These are phyloP conservation scores for Balearica regulorum DNA, from an alignment of 2,797 vertebrate genomes.

Conservation along the genomic window DNA sequence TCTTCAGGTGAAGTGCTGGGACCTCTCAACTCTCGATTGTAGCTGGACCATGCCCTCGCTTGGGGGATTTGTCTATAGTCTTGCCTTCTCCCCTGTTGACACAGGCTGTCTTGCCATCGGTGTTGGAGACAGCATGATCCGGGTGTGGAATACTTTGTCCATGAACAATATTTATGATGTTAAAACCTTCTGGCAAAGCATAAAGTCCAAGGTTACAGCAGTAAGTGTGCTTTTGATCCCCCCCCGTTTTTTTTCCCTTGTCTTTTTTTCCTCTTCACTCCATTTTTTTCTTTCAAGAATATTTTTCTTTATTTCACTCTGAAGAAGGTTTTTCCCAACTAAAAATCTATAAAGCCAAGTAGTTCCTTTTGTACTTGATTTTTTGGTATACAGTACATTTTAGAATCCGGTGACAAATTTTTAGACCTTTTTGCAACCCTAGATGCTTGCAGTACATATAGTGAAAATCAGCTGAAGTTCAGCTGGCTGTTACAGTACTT, in stretches of 20 bases:
- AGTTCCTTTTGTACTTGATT: not conserved
- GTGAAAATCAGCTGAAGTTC: not conserved
- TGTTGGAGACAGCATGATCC: slow-evolving; percentile 92
- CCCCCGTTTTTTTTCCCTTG: not conserved
- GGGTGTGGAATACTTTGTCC: slow-evolving; percentile 91
- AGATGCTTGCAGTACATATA: not conserved
- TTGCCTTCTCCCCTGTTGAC: slow-evolving; percentile 90
- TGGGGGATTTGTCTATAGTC: slow-evolving; percentile 89
- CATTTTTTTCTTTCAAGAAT: not conserved
- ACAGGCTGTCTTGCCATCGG: slow-evolving; percentile 88
- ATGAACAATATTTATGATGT: slow-evolving; percentile 87
- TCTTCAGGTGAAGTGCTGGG: slow-evolving; percentile 94
- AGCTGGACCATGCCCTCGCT: slow-evolving; percentile 92
- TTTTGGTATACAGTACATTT: not conserved
- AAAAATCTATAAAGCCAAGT: not conserved
- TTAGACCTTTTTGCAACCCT: not conserved
- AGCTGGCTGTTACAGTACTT: not conserved
- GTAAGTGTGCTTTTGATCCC: slow-evolving; percentile 73
- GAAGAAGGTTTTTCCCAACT: not conserved
- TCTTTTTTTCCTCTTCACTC: not conserved
- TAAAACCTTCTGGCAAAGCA: slow-evolving; percentile 91
- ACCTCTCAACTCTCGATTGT: slow-evolving; percentile 85
- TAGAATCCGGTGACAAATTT: not conserved
- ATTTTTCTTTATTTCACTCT: not conserved
- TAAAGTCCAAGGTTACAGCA: slow-evolving; percentile 95